Base-by-base conservation (phyloP, 2,888 invertebrate species). In the Actias luna region DNA sequence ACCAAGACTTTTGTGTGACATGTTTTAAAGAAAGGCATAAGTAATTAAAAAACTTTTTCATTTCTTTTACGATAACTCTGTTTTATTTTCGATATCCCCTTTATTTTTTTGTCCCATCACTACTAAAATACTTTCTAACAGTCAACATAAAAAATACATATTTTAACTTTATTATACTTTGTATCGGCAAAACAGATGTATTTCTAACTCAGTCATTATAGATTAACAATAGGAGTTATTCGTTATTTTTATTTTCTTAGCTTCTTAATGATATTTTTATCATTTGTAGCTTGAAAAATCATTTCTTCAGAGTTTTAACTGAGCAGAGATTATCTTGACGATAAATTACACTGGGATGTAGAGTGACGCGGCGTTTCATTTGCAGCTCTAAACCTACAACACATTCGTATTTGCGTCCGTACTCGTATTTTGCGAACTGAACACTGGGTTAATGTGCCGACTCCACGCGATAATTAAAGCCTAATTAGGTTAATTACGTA, bases 401-500 rank as follows among this genome's bases (percentile, higher is more conserved):
- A 35, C 33, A 22, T 22, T 18, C 33, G 18, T 57, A 65, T 69
- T 61, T 63, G 46, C 55, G 55, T 55, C 29, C 29, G 55, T 18
- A 42, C 42, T 33, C 29, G 55, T 18, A 42, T 57, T 33, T 35
- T 50, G 12, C 33, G 25, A 59, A 61, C 16, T 36, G 60, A 67
- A 65, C 69, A 65, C 64, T 64, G 68, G 68, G 62, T 39, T 29
- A 68, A 62, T 70, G 65, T 68, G 66, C 59, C 39, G 39, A 65
- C 63, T 68, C 61, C 63, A 66, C 63, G 64, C 61, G 62, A 63
- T 70, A 71, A 73, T 77, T 72, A 72, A 67, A 63, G 67, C 66
- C 67, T 65, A 74, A 73, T 76, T 74, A 69, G 60, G 59, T 72
- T 72, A 70, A 70, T 74, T 72, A 69, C 67, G 67, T 70, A 67